phyloP scores from a whole-genome alignment of 1,140 invertebrate genomes.

The Geopemphigus sp. region DNA sequence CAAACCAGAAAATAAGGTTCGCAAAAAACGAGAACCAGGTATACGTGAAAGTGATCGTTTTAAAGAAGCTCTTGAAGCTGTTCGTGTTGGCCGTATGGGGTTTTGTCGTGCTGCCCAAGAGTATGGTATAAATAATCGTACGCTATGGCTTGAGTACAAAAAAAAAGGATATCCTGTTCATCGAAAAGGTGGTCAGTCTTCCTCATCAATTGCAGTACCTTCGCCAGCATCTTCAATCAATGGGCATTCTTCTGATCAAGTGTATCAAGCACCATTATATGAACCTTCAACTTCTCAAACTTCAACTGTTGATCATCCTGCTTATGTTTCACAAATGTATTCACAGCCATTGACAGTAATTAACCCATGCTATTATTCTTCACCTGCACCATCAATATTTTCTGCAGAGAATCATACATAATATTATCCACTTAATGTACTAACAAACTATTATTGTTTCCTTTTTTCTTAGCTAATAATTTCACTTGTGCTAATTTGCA shows the following conservation, averaged over 20 bases:
- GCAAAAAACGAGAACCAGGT: constrained; percentile 40
- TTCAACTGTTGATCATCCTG: constrained; percentile 40
- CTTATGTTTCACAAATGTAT: constrained; percentile 46
- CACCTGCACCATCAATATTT: constrained; percentile 44
- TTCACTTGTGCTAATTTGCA: constrained; percentile 25
- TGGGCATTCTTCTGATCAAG: constrained; percentile 20
- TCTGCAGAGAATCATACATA: constrained; percentile 41
- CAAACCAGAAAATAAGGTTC: constrained; percentile 44
- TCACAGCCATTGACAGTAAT: constrained; percentile 39
- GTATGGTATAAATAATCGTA: constrained; percentile 79
- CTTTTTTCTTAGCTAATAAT: constrained; percentile 27
- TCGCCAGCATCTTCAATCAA: constrained; percentile 26
- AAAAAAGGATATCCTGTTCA: constrained; percentile 73
- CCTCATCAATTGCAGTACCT: not conserved
- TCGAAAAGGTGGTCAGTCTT: constrained; percentile 43
- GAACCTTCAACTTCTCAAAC: constrained; percentile 44
- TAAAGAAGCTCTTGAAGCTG: constrained; percentile 68
- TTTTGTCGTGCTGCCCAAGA: constrained; percentile 79
- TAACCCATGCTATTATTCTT: constrained; percentile 47
- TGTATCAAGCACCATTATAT: constrained; percentile 35
- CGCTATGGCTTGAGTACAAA: constrained; percentile 79
- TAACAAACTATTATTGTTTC: constrained; percentile 12
- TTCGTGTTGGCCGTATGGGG: constrained; percentile 75
- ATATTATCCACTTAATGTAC: constrained; percentile 22
- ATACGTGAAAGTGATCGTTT: constrained; percentile 50